These are phyloP conservation scores for Pollenia griseotomentosa DNA, from an alignment of 2,888 invertebrate genomes.

Conservation along the genomic window DNA sequence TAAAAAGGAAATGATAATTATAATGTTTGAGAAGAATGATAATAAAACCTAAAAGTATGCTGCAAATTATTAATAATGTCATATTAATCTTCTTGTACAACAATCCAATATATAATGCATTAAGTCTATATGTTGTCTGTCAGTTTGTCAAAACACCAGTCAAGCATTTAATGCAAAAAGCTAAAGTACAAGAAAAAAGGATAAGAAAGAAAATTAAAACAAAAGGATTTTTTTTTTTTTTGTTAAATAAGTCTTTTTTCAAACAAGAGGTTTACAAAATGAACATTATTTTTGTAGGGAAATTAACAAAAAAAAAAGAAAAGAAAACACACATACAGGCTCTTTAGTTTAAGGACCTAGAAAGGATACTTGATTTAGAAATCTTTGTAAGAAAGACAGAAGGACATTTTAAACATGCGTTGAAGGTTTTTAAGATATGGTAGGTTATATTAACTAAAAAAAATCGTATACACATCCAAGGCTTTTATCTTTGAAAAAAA, in stretches of 20 bases:
- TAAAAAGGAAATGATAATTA: constrained; percentile 69
- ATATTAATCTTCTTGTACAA: constrained; percentile 78
- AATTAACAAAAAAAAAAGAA: constrained; percentile 2
- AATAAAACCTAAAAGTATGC: constrained; percentile 79
- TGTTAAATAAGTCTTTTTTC: constrained; percentile 5
- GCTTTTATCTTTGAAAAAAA: no score
- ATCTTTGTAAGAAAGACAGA: constrained; percentile 39
- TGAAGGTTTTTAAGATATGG: not conserved
- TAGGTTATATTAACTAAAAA: no score
- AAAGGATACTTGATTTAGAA: constrained; percentile 51
- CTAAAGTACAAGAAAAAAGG: constrained; percentile 50
- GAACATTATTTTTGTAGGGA: constrained; percentile 53
- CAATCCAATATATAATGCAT: constrained; percentile 79
- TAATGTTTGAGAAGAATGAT: constrained; percentile 64
- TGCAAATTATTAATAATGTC: constrained; percentile 83
- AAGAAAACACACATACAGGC: not conserved
- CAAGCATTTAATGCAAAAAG: constrained; percentile 68
- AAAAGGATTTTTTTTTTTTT: constrained; percentile 64
- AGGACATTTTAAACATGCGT: constrained; percentile 13
- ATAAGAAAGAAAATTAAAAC: constrained; percentile 44
- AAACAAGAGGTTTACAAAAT: constrained; percentile 49
- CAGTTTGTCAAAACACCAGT: constrained; percentile 66
- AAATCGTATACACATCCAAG: no score
- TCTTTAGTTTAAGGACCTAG: constrained; percentile 41
- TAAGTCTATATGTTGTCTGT: constrained; percentile 77